Base-by-base conservation (phyloP, 2,888 invertebrate genomes). In the Eilema depressum region DNA sequence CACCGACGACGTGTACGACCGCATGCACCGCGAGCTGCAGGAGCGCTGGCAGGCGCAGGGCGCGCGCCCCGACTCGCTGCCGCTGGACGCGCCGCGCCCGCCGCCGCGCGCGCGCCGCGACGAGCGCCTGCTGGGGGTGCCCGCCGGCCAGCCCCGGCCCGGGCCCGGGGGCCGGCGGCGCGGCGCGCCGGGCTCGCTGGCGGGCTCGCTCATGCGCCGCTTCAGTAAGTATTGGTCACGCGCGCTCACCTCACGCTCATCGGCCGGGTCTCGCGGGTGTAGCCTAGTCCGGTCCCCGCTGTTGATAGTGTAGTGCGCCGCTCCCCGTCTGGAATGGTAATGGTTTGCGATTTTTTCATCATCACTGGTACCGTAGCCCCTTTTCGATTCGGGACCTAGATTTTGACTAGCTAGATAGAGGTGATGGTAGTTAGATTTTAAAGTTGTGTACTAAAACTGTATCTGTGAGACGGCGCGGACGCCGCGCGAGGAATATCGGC, bases 131-230 rank as follows among this genome's bases (percentile, higher is more conserved):
- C 96, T 97, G 80, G 97, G 98, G 17, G 97, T 97, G 86, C 98
- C 98, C 88, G 92, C 96, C 83, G 94, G 97, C 89, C 95, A 93
- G 86, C 96, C 94, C 80, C 33, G 92, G 93, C 82, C 82, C 88
- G 28, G 28, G 3, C 28, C 3, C 28, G 28, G 5, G 3, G 28
- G 28, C 28, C 28, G 33, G 33, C 33, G 33, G 33, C 33, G 33
- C 33, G 33, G 33, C 33, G 83, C 91, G 87, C 59, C 57, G 63
- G 90, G 85, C 95, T 89, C 97, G 76, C 97, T 97, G 95, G 96
- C 97, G 84, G 97, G 97, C 89, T 97, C 96, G 96, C 95, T 98
- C 85, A 97, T 97, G 96, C 96, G 98, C 92, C 97, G 98, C 96
- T 97, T 98, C 97, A 98, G 98, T 98, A 98, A 98, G 98, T 98